Base-by-base conservation (phyloP, 2,113 vertebrate genomes). In the Ammodytes dubius region DNA sequence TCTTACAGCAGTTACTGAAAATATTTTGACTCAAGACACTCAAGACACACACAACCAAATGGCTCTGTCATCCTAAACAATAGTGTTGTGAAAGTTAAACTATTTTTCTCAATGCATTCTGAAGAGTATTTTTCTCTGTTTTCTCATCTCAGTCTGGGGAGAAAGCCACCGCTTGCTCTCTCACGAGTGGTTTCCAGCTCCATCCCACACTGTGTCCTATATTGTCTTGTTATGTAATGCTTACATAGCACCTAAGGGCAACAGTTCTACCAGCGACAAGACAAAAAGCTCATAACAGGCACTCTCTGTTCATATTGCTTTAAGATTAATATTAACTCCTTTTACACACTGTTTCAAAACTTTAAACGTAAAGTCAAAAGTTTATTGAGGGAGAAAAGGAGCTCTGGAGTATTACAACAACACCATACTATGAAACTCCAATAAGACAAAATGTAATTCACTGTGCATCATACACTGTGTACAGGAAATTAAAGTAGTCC, bases 221-320 rank as follows among this genome's bases (percentile, higher is more conserved):
- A 87, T 90, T 82, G 50, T 77, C 15, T 27, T 73, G 60, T 92
- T 91, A 80, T 54, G 65, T 87, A 90, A 91, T 37, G 40, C 53
- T 77, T 57, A 86, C 27, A 79, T 64, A 66, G 73, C 65, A 89
- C 86, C 91, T 86, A 69, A 86, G 83, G 88, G 88, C 71, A 88
- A 72, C 57, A 7, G 63, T 52, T 87, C 67, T 85, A 64, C 50
- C 27, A 91, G 82, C 67, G 58, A 83, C 84, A 57, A 40, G 67
- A 74, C 59, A 63, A 85, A 63, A 85, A 87, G 84, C 85, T 88
- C 83, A 85, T 88, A 90, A 91, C 89, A 90, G 81, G 81, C 63
- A 65, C 58, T 79, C 15, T 72, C 57, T 82, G 89, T 82, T 83
- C 80, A 57, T 90, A 81, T 85, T 68, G 79, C 75, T 84, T 78